Percentiles rank a stretch among this genome's conserved stretches.
Conservation (phyloP, 2,113 vertebrate genomes). For the Clarias magur region DNA sequence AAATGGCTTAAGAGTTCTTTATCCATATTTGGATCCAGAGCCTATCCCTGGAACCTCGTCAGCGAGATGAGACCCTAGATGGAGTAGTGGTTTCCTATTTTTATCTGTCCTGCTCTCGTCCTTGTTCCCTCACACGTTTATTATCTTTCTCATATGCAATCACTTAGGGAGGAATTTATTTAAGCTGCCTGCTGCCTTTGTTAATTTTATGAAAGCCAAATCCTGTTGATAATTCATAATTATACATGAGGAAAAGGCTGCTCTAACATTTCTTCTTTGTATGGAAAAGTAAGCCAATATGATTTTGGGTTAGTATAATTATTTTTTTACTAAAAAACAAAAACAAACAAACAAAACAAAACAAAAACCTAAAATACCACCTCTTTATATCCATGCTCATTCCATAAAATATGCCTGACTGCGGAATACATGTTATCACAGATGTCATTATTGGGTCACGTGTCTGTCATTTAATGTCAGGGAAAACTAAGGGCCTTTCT, state of each 20-base stretch:
- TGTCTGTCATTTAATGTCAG: not conserved
- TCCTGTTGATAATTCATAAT: slow-evolving; percentile 2
- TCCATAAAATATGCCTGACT: not conserved
- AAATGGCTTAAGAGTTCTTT: not conserved
- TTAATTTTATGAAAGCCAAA: not conserved
- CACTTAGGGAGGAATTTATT: slow-evolving; percentile 6
- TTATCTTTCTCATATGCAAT: slow-evolving; percentile 20
- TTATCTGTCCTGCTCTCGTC: slow-evolving; percentile 2
- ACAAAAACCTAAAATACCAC: not conserved
- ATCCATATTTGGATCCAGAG: not conserved
- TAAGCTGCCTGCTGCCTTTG: not conserved
- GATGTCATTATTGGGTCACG: not conserved
- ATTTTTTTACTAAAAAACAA: no score
- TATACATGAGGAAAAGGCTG: not conserved
- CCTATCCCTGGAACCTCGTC: not conserved
- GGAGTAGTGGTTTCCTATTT: not conserved
- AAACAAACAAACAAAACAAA: no score
- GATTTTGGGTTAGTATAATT: not conserved
- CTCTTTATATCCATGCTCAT: not conserved
- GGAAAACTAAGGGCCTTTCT: not conserved
- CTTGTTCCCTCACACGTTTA: slow-evolving; percentile 13
- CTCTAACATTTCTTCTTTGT: not conserved
- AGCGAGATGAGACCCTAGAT: not conserved
- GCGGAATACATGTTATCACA: not conserved
- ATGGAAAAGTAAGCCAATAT: not conserved